Conservation (phyloP, 2,113 vertebrate genomes). For the Diadophis punctatus region DNA sequence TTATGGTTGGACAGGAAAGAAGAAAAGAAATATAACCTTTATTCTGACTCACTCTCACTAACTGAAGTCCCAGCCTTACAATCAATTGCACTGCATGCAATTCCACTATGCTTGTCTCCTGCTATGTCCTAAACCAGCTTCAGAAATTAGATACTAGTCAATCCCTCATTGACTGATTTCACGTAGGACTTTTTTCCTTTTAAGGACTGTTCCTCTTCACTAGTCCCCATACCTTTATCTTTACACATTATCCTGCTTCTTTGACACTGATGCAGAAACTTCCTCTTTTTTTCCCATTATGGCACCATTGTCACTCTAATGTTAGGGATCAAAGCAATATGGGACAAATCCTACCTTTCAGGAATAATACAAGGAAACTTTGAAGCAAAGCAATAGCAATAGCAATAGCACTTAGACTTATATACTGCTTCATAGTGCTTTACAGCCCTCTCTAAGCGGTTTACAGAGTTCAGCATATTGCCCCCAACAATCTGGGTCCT, state of each 20-base stretch:
- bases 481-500: no score
- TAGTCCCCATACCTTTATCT: neutral
- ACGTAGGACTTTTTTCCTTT: neutral
- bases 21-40: neutral
- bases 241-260: neutral
- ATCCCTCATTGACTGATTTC: neutral
- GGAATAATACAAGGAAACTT: neutral
- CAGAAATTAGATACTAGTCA: neutral
- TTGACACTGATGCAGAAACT: neutral
- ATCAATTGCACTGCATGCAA: neutral
- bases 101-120: neutral
- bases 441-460: no score
- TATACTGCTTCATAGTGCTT: no score
- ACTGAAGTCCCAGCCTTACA: rapidly evolving
- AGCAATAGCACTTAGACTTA: no score
- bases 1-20: neutral
- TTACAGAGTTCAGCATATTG: no score
- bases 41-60: neutral
- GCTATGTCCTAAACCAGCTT: neutral
- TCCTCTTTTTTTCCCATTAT: neutral
- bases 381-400: no score
- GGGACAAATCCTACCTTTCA: neutral
- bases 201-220: neutral
- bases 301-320: neutral
- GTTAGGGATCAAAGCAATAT: neutral